Evolutionary conservation across 2,113 vertebrate species (phyloP).

Genomic region (Daubentonia madagascariensis): DNA sequence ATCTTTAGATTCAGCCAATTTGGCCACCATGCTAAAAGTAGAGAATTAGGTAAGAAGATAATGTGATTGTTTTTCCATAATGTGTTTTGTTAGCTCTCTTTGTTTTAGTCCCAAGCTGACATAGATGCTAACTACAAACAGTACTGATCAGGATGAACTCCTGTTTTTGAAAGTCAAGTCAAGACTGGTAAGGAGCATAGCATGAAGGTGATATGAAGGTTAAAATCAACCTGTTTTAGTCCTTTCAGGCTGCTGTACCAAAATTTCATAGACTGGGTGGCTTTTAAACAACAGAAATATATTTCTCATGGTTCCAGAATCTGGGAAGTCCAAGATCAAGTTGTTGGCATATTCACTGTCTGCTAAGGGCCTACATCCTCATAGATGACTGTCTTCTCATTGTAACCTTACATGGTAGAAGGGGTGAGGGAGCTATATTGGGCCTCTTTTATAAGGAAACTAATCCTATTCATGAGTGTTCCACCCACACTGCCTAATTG

Average conservation of each 20-base stretch:
- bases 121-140: neutral
- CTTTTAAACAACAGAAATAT: neutral
- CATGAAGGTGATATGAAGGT: neutral
- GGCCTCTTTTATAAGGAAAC: neutral
- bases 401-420: neutral
- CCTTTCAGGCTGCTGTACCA: neutral
- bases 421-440: neutral
- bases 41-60: neutral
- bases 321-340: neutral
- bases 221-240: neutral
- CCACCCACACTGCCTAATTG: neutral
- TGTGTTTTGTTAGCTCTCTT: neutral
- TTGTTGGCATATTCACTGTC: neutral
- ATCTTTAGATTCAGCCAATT: neutral
- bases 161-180: neutral
- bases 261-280: neutral
- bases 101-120: neutral
- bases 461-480: neutral
- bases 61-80: neutral
- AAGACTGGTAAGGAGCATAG: neutral
- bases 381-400: neutral
- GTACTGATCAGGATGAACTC: neutral
- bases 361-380: neutral
- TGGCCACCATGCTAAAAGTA: neutral
- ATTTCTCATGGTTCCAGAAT: neutral